Evolutionary conservation across 2,797 vertebrate genomes (phyloP), one percentile per base, ranked within the genome.

Genomic region (Brotula barbata): DNA sequence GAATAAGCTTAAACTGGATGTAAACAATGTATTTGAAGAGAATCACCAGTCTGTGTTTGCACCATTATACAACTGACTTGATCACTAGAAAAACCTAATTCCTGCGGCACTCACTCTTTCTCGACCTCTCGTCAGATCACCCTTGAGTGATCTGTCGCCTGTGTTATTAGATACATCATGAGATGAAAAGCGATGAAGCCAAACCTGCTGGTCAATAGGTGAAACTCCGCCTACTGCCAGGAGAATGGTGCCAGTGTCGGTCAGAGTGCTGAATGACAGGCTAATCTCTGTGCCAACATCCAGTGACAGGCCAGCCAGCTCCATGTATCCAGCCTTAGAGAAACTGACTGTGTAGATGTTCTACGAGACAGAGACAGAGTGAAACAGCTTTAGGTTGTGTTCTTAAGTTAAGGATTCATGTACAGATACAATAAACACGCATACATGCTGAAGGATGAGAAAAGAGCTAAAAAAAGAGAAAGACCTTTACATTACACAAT

Each of bases 181-280:
- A 17, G 2, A 40, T n/a, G 15, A 47, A 42, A 58, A 37, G 0
- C 17, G 12, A 46, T 53, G 1, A 31, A 47, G 6, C 0, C 3
- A 0, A 21, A 90, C 89, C 87, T 81, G 71, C 17, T 50, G 73
- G 58, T 13, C 19, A 39, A 42, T 3, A 2, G 75, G 25, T 28
- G 77, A 60, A 7, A 69, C 41, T 37, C 85, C 81, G 8, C 88
- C 78, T 83, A 94, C 58, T 84, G 80, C 94, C 92, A 97, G 86
- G 28, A 99, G 85, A 37, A 99, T 94, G 77, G 93, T 90, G 9
- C 97, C 97, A 5, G 92, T 96, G 58, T 97, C 94, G 1, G 90
- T 93, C 81, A 89, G 90, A 3, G 96, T 99, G 89, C 95, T 98
- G 90, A 99, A 99, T 9, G 97, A 99, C 70, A 99, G 86, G 47